phyloP scores from a whole-genome alignment of 2,113 vertebrate genomes.

The Stomatorhinus ivindoensis region DNA sequence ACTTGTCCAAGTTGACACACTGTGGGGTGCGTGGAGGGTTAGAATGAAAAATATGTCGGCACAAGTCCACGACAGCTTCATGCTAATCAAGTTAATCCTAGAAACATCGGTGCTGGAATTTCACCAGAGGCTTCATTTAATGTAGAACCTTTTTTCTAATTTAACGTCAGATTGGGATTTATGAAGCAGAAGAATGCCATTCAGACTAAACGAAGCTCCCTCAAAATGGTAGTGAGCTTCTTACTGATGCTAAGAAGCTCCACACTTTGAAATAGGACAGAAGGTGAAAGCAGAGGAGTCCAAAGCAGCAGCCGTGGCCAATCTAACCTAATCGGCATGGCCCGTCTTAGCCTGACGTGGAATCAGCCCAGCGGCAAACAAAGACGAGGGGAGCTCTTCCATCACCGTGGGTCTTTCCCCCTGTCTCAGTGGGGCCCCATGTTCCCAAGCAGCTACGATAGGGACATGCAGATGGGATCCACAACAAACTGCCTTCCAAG shows the following conservation, averaged over 20 bases:
- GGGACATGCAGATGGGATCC: neutral
- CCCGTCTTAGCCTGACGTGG: neutral
- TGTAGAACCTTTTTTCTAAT: neutral
- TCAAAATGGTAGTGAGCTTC: neutral
- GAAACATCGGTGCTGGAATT: neutral
- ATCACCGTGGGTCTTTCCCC: neutral
- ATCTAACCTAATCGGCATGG: neutral
- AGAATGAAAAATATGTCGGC: neutral
- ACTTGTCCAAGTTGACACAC: conserved; percentile 91
- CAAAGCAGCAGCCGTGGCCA: neutral
- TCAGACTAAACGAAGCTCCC: neutral
- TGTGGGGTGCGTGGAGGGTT: conserved; percentile 39
- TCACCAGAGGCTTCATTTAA: neutral
- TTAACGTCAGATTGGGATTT: neutral
- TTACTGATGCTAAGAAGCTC: neutral
- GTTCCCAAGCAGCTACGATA: neutral
- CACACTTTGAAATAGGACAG: neutral
- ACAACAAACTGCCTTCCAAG: neutral
- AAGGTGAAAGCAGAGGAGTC: neutral
- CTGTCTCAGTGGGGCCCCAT: neutral
- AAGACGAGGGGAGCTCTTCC: neutral
- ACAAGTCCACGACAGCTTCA: neutral
- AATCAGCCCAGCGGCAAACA: neutral
- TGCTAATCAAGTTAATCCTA: neutral
- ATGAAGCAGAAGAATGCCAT: neutral